Base-by-base conservation (phyloP, 2,888 invertebrate genomes). In the Villa cingulata region DNA sequence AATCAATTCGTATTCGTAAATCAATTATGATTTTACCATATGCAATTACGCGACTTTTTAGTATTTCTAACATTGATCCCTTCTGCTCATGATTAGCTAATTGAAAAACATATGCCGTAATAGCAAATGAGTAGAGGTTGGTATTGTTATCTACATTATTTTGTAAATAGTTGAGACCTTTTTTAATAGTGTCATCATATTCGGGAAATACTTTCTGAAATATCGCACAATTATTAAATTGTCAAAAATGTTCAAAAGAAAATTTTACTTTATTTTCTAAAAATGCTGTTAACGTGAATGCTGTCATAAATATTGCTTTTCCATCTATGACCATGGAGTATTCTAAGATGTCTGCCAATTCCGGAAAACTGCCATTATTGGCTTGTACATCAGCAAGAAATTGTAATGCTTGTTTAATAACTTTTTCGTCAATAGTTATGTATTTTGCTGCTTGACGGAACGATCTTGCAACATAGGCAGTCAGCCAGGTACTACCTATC, bases 391-490 rank as follows among this genome's bases (percentile, higher is more conserved):
- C 70, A 1, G 79, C 71, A 41, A 92, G 70, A 80, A 86, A 91
- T 42, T 77, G 70, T 15, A 88, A 66, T 4, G 85, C 81, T 39
- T 76, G 72, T 14, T 71, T 69, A 45, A 89, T 74, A 6, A 87
- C 74, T 42, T 68, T 67, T 29, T 76, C 72, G 53, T 90, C 89
- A 23, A 91, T 73, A 54, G 75, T 77, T 19, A 87, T 83, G 59
- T 80, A 81, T 18, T 72, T 68, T 37, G 70, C 72, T 1, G 87
- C 87, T 65, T 84, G 81, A 48, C 75, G 76, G 67, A 91, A 86
- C 1, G 86, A 80, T 55, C 83, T 77, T 1, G 81, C 76, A 1
- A 88, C 87, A 62, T 90, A 90, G 0, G 90, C 88, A 2, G 90
- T 89, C 50, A 91, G 68, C 87, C 85, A 84, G 1, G 77, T 77